Conservation (phyloP, 2,113 vertebrate genomes). For the Amphiprion percula region DNA sequence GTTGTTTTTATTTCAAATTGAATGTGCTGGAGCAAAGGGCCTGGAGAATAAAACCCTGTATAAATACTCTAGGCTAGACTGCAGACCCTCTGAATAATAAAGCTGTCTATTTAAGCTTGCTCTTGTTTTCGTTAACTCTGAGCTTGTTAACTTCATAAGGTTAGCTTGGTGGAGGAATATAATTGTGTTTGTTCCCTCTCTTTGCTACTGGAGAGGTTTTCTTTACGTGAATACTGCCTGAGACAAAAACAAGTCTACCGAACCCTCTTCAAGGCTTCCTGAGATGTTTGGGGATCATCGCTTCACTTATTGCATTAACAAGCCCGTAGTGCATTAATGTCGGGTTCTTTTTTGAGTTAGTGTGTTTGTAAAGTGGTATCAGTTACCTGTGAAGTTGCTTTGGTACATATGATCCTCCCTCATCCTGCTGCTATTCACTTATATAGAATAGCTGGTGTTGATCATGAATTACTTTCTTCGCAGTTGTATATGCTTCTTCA, state of each 20-base stretch:
- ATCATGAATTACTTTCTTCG: too few relatives aligned
- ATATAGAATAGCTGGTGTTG: too few relatives aligned
- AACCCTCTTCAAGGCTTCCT: neutral
- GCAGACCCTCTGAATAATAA: neutral
- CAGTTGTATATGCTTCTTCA: too few relatives aligned
- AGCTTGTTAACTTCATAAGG: neutral
- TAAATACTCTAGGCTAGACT: neutral
- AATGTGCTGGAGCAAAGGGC: neutral
- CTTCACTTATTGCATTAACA: neutral
- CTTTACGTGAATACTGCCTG: neutral
- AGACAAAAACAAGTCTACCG: neutral
- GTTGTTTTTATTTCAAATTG: conserved; percentile 5
- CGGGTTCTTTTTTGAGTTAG: neutral
- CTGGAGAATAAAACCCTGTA: neutral
- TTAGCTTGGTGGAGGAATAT: neutral
- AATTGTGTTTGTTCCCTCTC: neutral
- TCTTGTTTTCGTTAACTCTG: neutral
- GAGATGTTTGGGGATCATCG: too few relatives aligned
- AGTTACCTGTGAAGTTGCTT: too few relatives aligned
- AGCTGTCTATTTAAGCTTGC: neutral
- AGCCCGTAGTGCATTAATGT: neutral
- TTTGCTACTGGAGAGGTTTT: neutral
- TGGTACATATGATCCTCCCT: too few relatives aligned
- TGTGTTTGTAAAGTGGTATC: neutral
- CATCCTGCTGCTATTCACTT: too few relatives aligned